Percentiles rank a stretch among this genome's conserved stretches.
Evolutionary conservation across 2,888 invertebrate species (phyloP).

Genomic region (Phorcus lineatus): DNA sequence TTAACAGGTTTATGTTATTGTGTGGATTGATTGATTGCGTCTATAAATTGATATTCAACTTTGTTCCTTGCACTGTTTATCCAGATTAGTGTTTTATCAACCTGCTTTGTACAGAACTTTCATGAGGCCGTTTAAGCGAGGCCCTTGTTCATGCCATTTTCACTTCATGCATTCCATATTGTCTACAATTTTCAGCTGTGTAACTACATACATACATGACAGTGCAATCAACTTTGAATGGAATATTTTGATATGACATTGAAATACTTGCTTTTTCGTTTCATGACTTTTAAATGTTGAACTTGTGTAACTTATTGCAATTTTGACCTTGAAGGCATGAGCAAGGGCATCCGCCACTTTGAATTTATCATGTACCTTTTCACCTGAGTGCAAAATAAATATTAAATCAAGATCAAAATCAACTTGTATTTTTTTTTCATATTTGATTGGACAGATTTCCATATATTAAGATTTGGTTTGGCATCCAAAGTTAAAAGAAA

Average conservation of each 20-base stretch:
- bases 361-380: constrained; percentile 5
- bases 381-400: constrained; percentile 21
- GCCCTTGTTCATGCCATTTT: constrained; percentile 3
- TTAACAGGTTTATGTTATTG: neutral
- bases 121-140: constrained; percentile 9
- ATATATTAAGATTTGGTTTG: no score
- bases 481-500: no score
- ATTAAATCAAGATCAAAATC: neutral
- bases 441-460: neutral
- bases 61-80: constrained; percentile 19
- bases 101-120: constrained; percentile 14
- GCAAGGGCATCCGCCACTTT: neutral
- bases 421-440: neutral
- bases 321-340: constrained; percentile 7
- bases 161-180: constrained; percentile 14
- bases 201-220: neutral
- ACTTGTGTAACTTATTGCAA: neutral
- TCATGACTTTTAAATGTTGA: neutral
- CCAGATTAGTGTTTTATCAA: constrained; percentile 17
- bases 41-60: constrained; percentile 12
- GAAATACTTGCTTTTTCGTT: neutral
- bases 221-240: constrained; percentile 1
- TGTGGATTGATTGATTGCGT: constrained; percentile 2
- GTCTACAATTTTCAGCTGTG: neutral
- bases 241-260: constrained; percentile 11